Conservation (phyloP, 2,113 vertebrate species). For the Laticauda colubrina region DNA sequence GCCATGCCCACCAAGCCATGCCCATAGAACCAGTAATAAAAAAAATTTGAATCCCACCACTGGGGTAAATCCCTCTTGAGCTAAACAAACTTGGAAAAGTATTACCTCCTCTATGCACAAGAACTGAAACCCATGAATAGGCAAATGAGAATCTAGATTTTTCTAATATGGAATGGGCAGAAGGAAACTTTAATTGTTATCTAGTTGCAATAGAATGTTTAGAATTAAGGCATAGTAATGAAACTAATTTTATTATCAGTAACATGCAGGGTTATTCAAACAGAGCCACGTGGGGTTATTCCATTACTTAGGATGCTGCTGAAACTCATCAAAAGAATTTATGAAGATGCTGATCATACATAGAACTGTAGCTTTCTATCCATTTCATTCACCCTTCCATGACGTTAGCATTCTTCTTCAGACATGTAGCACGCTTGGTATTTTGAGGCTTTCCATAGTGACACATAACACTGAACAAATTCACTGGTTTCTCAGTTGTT, state of each 20-base stretch:
- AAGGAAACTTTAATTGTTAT: not conserved
- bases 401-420: slow-evolving; percentile 7
- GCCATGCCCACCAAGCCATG: too few species aligned
- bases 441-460: slow-evolving; percentile 33
- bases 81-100: not conserved
- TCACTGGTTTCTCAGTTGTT: slow-evolving; percentile 26
- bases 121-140: not conserved
- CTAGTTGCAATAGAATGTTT: not conserved
- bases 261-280: not conserved
- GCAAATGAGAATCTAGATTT: not conserved
- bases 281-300: not conserved
- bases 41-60: too few species aligned
- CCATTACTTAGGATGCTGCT: not conserved
- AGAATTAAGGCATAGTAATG: not conserved
- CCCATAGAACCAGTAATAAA: too few species aligned
- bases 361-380: not conserved
- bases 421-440: slow-evolving; percentile 19
- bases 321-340: not conserved
- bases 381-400: slow-evolving; percentile 36
- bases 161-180: not conserved
- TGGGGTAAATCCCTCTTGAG: not conserved
- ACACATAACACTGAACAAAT: slow-evolving; percentile 50
- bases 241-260: slow-evolving; percentile 11
- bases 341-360: not conserved
- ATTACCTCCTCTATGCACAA: not conserved